phyloP scores from a whole-genome alignment of 2,797 vertebrate genomes.

The Brotula barbata region DNA sequence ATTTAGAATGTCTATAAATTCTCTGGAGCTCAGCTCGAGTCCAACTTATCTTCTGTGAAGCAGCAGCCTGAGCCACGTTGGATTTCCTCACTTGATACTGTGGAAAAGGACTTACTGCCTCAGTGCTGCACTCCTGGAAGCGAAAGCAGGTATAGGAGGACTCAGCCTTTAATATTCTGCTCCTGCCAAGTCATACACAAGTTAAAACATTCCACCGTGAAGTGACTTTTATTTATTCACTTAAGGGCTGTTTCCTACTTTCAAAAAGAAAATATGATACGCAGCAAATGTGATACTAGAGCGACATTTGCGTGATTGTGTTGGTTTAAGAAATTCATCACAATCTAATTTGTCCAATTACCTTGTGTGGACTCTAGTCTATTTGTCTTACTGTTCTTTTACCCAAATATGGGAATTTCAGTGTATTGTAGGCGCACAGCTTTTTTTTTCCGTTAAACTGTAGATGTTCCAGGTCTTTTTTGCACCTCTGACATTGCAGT shows the following conservation, averaged over 20 bases:
- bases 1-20: constrained; percentile 75
- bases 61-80: constrained; percentile 55
- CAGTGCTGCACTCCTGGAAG: constrained; percentile 51
- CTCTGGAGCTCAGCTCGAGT: constrained; percentile 57
- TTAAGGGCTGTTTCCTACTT: not conserved
- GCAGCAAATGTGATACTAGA: too few species aligned
- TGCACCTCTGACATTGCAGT: not conserved
- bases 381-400: constrained; percentile 37
- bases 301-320: constrained; percentile 17
- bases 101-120: constrained; percentile 70
- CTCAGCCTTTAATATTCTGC: constrained; percentile 56
- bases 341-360: constrained; percentile 34
- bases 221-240: not conserved
- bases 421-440: constrained; percentile 1
- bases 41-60: constrained; percentile 71
- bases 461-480: not conserved
- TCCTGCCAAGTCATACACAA: constrained; percentile 41
- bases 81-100: constrained; percentile 75
- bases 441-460: too few species aligned
- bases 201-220: constrained; percentile 2
- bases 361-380: constrained; percentile 15
- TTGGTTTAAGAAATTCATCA: constrained; percentile 29
- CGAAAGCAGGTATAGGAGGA: constrained; percentile 56
- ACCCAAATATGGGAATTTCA: constrained; percentile 27
- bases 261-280: not conserved